Evolutionary conservation across 1,140 invertebrate species (phyloP), one percentile per base, ranked within the genome.

Genomic region (Anastrepha ludens): DNA sequence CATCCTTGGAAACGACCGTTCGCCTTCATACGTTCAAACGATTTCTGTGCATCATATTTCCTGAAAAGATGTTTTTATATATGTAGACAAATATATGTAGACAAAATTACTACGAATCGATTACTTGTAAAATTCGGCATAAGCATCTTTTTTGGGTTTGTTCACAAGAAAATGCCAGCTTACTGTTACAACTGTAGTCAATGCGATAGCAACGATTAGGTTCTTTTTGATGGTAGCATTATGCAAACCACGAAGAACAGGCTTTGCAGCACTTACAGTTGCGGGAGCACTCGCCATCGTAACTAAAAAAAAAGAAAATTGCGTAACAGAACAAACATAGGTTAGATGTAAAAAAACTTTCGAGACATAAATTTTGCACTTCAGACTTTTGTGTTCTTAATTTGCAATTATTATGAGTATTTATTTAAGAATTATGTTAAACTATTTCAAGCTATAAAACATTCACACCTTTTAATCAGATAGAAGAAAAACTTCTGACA

Each of bases 111-210:
- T 65, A 78, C 6, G 7, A 59, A 3, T 29, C 88, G 88, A 85
- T 87, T 93, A 95, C 94, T 94, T 94, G 93, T 95, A 95, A 90
- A 95, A 95, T 86, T 95, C 94, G 86, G 94, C 95, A 88, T 95
- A 95, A 88, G 90, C 92, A 50, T 93, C 90, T 87, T 95, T 95
- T 86, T 93, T 93, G 20, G 94, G 92, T 70, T 95, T 94, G 86
- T 92, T 91, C 44, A 94, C 89, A 0, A 91, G 41, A 11, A 93
- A 11, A 87, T 93, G 90, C 64, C 89, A 93, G 60, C 90, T 91
- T 8, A 91, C 89, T 39, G 92, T 92, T 3, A 92, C 55, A 39
- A 90, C 67, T 39, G 91, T 89, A 29, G 92, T 91, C 85, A 93
- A 81, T 7, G 91, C 92, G 29, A 92, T 90, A 2, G 92, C 89